Percentiles rank a stretch among this genome's conserved stretches.
Conservation (phyloP, 1,140 invertebrate species). For the Drosophila tropicalis region DNA sequence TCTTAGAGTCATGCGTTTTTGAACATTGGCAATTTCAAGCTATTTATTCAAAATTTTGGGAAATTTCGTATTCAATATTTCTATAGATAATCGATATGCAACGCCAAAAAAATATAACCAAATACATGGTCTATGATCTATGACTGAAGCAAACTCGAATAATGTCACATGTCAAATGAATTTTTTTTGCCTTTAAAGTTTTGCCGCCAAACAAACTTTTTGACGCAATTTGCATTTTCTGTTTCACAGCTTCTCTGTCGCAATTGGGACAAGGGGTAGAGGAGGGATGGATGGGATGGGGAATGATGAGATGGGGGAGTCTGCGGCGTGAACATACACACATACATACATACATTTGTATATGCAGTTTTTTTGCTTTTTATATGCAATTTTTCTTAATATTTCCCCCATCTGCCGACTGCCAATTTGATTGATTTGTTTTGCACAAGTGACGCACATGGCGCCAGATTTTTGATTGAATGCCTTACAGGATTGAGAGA, state of each 20-base stretch:
- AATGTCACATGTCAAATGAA: conserved; percentile 72
- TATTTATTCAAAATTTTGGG: background rate
- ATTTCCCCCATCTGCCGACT: conserved; percentile 29
- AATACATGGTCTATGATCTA: conserved; percentile 28
- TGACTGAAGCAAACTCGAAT: conserved; percentile 26
- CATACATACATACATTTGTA: background rate
- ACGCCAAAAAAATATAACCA: conserved; percentile 3
- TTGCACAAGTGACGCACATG: conserved; percentile 65
- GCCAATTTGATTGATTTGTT: conserved; percentile 74
- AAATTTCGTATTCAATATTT: background rate
- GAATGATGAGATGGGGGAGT: background rate
- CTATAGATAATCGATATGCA: background rate
- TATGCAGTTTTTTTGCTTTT: background rate
- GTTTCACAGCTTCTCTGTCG: conserved; percentile 64
- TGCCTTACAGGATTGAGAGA: conserved; percentile 8
- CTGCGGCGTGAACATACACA: background rate
- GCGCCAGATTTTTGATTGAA: conserved; percentile 57
- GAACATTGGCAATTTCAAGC: background rate
- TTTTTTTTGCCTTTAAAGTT: conserved; percentile 68
- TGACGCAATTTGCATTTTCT: conserved; percentile 68
- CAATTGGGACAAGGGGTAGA: conserved; percentile 8
- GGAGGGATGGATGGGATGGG: background rate
- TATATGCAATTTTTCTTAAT: conserved; percentile 60
- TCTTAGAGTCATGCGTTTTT: no score
- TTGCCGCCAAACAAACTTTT: conserved; percentile 58